A percentile compares a stretch with the other conserved stretches of the same genome.
phyloP scores from a whole-genome alignment of 2,888 invertebrate genomes.

The Cremastinae sp. region DNA sequence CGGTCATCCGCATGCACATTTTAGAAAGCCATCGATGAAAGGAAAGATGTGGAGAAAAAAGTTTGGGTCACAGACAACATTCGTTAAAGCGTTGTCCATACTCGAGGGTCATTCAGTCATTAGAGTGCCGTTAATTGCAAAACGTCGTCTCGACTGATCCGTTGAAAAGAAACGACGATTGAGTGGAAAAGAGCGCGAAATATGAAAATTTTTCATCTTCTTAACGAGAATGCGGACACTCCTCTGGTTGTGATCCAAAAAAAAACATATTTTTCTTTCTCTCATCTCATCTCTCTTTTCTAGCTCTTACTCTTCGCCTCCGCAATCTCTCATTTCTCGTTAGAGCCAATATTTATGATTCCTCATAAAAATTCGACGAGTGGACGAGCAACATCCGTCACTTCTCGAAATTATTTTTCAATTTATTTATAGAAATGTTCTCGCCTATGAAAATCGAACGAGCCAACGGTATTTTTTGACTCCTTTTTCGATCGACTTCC shows the following conservation, averaged over 20 bases:
- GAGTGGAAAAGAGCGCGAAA: slow-evolving; percentile 48
- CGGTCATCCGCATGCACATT: slow-evolving; percentile 6
- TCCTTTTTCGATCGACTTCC: too few species aligned
- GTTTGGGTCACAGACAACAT: slow-evolving; percentile 42
- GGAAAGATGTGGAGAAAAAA: slow-evolving; percentile 25
- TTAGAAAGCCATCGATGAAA: slow-evolving; percentile 49
- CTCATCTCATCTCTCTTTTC: slow-evolving; percentile 40
- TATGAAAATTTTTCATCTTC: slow-evolving; percentile 47
- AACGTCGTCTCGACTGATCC: slow-evolving; percentile 36
- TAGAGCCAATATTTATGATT: slow-evolving; percentile 24
- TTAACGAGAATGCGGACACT: slow-evolving; percentile 27
- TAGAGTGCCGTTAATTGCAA: slow-evolving; percentile 62
- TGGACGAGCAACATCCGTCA: slow-evolving; percentile 39
- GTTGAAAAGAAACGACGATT: slow-evolving; percentile 6
- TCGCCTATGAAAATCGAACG: not conserved
- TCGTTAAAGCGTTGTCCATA: slow-evolving; percentile 37
- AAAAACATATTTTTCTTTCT: slow-evolving; percentile 16
- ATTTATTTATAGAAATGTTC: slow-evolving; percentile 16
- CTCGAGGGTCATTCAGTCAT: slow-evolving; percentile 56
- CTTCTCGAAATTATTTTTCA: slow-evolving; percentile 9
- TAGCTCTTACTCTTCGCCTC: slow-evolving; percentile 11
- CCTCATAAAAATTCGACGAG: slow-evolving; percentile 24
- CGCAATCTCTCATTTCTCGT: slow-evolving; percentile 8
- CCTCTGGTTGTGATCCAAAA: slow-evolving; percentile 29
- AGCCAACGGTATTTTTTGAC: slow-evolving; percentile 4